Evolutionary conservation across 2,888 invertebrate species (phyloP), one percentile per base, ranked within the genome.

Genomic region (Siphonodentalium dalli): DNA sequence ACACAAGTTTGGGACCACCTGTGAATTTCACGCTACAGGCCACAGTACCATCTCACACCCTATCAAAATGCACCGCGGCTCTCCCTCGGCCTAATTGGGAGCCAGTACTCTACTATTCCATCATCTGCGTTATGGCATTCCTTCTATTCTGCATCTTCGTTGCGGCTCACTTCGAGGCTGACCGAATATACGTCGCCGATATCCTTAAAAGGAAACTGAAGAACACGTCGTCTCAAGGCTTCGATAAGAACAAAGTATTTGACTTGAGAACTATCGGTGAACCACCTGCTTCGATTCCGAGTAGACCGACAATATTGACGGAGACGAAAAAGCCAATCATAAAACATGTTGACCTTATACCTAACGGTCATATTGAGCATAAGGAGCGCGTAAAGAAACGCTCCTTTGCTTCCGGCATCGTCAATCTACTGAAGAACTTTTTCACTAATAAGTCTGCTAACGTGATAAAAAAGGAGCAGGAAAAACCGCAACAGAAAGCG

Each of bases 51-150:
- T 83, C 84, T 0, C 85, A 87, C 59, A 87, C 88, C 70, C 81
- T 93, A 58, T 85, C 87, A 9, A 82, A 85, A 43, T 93, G 93
- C 78, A 86, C 88, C 0, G 83, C 85, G 11, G 85, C 87, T 2
- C 80, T 92, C 44, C 86, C 87, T 2, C 86, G 92, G 35, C 93
- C 92, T 0, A 80, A 82, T 2, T 93, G 91, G 91, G 93, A 93
- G 78, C 83, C 84, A 5, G 81, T 86, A 20, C 82, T 92, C 43
- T 90, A 90, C 72, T 90, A 83, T 62, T 74, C 77, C 47, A 77
- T 81, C 50, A 72, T 83, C 35, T 76, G 73, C 45, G 58, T 76
- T 35, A 76, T 79, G 74, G 81, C 84, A 45, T 85, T 87, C 60
- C 83, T 88, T 66, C 83, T 91, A 62, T 76, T 89, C 66, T 85